Evolutionary conservation across 2,888 invertebrate genomes (phyloP).

Genomic region (Drosophila buzzatii): DNA sequence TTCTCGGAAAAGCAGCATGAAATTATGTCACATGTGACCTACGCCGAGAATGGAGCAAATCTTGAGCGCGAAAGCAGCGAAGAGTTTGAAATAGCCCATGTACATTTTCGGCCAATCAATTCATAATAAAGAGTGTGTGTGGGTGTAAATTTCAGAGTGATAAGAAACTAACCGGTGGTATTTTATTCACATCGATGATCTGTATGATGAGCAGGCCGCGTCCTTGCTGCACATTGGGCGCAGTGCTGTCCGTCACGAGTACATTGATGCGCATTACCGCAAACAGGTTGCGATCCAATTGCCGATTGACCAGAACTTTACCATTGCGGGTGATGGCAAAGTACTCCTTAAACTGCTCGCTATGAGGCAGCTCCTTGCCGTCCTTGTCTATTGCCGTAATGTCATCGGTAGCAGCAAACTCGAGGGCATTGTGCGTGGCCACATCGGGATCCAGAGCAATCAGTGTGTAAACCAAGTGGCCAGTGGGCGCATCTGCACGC

Average conservation of each 20-base stretch:
- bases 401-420: slow-evolving; percentile 87
- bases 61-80: slow-evolving; percentile 37
- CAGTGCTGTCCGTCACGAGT: slow-evolving; percentile 91
- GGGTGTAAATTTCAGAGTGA: background rate
- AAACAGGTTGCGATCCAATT: slow-evolving; percentile 84
- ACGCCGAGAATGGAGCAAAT: slow-evolving; percentile 2
- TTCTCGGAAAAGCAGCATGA: slow-evolving; percentile 74
- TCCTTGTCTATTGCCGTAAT: slow-evolving; percentile 93
- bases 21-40: slow-evolving; percentile 33
- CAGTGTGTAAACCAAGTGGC: slow-evolving; percentile 90
- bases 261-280: slow-evolving; percentile 91
- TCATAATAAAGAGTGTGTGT: background rate
- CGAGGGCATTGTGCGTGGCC: slow-evolving; percentile 88
- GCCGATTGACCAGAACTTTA: slow-evolving; percentile 85
- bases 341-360: slow-evolving; percentile 87
- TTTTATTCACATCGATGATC: slow-evolving; percentile 90
- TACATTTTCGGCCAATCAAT: slow-evolving; percentile 15
- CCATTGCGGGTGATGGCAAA: slow-evolving; percentile 88
- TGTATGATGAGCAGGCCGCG: slow-evolving; percentile 88
- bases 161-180: slow-evolving; percentile 86
- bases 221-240: slow-evolving; percentile 92
- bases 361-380: slow-evolving; percentile 89
- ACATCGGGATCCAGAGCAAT: slow-evolving; percentile 93
- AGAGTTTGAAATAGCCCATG: slow-evolving; percentile 52
- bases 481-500: slow-evolving; percentile 91